Evolutionary conservation across 2,888 invertebrate genomes (phyloP), one percentile per base, ranked within the genome.

Genomic region (Mamestra brassicae): DNA sequence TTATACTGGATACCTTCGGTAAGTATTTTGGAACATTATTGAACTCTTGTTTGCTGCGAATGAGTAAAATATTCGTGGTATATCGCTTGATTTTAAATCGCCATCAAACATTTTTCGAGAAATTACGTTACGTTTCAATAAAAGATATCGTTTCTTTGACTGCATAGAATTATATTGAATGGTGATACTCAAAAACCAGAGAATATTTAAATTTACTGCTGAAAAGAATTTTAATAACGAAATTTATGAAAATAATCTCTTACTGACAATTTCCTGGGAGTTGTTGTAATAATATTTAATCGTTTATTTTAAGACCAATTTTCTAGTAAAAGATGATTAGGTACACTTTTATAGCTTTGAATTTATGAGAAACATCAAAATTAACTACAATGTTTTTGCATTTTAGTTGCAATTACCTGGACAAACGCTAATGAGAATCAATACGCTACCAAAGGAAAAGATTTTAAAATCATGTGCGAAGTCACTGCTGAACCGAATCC

Each of bases 401-500:
- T 90, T 92, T 95, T 94, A 99, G 99, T 98, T 91, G 98, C 98
- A 58, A 98, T 99, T 77, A 98, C 98, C 80, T 98, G 98, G 97
- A 97, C 97, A 17, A 98, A 99, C 92, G 99, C 99, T 0, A 98
- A 99, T 55, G 97, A 97, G 89, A 97, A 98, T 89, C 99, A 99
- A 92, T 98, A 97, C 89, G 98, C 99, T 1, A 98, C 98, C 42
- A 97, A 98, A 72, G 98, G 98, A 47, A 97, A 97, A 84, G 97
- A 98, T 89, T 98, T 97, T 91, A 97, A 97, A 92, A 97, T 99
- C 34, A 97, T 97, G 94, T 99, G 99, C 91, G 97, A 98, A 92
- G 99, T 99, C 0, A 97, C 97, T 77, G 99, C 99, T 0, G 98
- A 98, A 92, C 99, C 99, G 15, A 97, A 98, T 52, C 98, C 99